Conservation (phyloP, 2,888 invertebrate species). For the Microplitis manilae region DNA sequence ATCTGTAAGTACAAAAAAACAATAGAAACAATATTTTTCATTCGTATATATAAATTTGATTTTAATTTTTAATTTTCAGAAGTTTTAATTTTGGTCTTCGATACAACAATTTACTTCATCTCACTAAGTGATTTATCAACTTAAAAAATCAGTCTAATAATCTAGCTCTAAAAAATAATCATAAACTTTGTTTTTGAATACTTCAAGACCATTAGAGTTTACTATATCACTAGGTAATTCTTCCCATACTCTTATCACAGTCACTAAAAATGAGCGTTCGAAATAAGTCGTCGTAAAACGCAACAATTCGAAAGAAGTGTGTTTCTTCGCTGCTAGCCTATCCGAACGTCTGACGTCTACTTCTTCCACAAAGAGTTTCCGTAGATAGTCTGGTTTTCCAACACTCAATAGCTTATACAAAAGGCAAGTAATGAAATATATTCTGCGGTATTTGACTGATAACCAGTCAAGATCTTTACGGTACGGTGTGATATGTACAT, state of each 20-base stretch:
- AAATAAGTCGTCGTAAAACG: neutral
- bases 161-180: neutral
- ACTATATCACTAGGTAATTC: neutral
- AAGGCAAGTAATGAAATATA: neutral
- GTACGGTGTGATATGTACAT: slow-evolving; percentile 19
- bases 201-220: neutral
- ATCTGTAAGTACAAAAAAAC: too few relatives aligned
- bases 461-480: neutral
- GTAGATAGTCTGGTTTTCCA: neutral
- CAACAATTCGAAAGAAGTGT: neutral
- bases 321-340: neutral
- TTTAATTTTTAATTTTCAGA: too few relatives aligned
- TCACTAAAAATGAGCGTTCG: neutral
- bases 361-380: neutral
- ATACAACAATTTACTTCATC: neutral
- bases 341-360: neutral
- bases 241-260: neutral
- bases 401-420: neutral
- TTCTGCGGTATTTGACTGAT: neutral
- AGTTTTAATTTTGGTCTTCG: too few relatives aligned
- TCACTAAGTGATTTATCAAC: neutral
- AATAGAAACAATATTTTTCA: too few relatives aligned
- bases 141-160: neutral
- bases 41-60: too few relatives aligned
- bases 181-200: neutral